These are phyloP conservation scores for Drosophila grimshawi DNA, from an alignment of 1,140 invertebrate genomes.

Conservation along the genomic window DNA sequence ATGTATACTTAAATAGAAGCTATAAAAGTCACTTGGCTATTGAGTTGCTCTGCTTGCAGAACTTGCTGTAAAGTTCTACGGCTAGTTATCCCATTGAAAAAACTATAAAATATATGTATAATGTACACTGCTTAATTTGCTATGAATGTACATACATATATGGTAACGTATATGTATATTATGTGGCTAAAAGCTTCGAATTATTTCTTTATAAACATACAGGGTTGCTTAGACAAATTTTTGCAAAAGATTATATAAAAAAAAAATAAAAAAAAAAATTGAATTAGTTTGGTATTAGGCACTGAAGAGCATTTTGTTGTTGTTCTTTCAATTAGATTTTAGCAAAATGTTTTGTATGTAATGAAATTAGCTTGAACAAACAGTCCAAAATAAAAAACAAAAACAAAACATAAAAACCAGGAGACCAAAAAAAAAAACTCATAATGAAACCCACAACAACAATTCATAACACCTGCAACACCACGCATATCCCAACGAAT, in stretches of 20 bases:
- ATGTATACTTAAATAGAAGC: not conserved
- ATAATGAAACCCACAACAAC: conserved; percentile 47
- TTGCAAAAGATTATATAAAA: conserved; percentile 65
- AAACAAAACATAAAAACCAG: too few species aligned
- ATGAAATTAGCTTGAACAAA: not conserved
- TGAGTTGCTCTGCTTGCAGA: conserved; percentile 2
- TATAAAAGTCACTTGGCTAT: conserved; percentile 1
- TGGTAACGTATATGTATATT: conserved; percentile 46
- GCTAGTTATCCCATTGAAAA: not conserved
- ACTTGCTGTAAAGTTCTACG: conserved; percentile 1
- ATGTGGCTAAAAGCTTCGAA: conserved; percentile 60
- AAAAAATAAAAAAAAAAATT: conserved; percentile 3
- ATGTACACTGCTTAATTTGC: conserved; percentile 22
- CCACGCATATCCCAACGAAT: conserved; percentile 81
- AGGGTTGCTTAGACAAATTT: conserved; percentile 82
- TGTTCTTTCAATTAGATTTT: conserved; percentile 46
- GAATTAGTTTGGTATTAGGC: conserved; percentile 36
- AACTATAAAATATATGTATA: not conserved
- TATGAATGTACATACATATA: conserved; percentile 14
- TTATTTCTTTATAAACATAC: conserved; percentile 73
- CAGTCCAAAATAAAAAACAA: conserved; percentile 21
- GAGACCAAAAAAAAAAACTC: conserved; percentile 32
- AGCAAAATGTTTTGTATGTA: conserved; percentile 16
- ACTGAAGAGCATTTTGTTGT: conserved; percentile 66
- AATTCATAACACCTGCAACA: conserved; percentile 63